Evolutionary conservation across 2,888 invertebrate genomes (phyloP), one percentile per base, ranked within the genome.

Genomic region (Carterocephalus palaemon): DNA sequence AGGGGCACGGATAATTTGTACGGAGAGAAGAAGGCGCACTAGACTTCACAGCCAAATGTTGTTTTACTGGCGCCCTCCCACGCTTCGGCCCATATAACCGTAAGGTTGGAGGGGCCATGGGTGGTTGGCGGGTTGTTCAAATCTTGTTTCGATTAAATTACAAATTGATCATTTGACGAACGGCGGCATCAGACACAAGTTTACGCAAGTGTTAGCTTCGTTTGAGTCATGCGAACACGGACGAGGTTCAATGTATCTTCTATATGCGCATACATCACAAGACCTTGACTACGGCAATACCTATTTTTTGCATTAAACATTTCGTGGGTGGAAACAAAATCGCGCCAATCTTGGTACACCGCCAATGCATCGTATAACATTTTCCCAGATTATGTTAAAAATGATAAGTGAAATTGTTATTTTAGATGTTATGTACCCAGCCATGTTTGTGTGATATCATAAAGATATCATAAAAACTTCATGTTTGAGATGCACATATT

Each of bases 391-490:
- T 24, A 32, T 17, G 31, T 10, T 23, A 12, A 31, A 40, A 23
- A 29, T 40, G 31, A 31, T 22, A 1, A 24, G n/a, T 26, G 26
- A 33, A 33, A 26, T 33, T 33, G 26, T 33, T 19, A 41, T 41
- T 26, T 40, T 40, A 23, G 12, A 9, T 32, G 22, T 29, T 40
- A 23, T 32, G n/a, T 8, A 2, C 8, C n/a, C n/a, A n/a, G n/a
- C n/a, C n/a, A n/a, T 40, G 31, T 29, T 33, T 24, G 9, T 32
- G 5, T n/a, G 12, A 2, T 41, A 26, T 32, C 40, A 19, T 41
- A 33, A 34, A 42, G 42, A 42, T 42, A 42, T 28, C n/a, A n/a
- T n/a, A n/a, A n/a, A n/a, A n/a, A n/a, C n/a, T n/a, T 26, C 19
- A 32, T 32, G 26, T 41, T 33, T 34, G 19, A 12, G 17, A 24